phyloP scores from a whole-genome alignment of 1,140 invertebrate genomes.

The Drosophila neocordata region DNA sequence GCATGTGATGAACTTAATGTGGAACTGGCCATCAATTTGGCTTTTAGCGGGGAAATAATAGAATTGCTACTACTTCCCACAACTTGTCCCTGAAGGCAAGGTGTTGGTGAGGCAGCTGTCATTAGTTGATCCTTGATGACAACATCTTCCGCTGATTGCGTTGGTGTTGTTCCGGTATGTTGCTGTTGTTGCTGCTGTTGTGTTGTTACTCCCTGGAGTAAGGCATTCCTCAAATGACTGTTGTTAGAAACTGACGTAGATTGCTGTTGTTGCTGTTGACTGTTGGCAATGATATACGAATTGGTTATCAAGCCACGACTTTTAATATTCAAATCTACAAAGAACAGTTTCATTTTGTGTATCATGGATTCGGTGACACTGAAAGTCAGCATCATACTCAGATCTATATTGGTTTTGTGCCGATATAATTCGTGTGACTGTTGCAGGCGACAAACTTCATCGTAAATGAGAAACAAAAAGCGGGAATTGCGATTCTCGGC shows the following conservation, averaged over 20 bases:
- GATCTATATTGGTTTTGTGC: constrained; percentile 67
- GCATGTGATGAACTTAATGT: constrained; percentile 80
- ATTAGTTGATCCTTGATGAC: constrained; percentile 42
- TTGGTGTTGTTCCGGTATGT: neutral
- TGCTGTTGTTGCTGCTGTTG: constrained; percentile 39
- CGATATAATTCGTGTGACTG: constrained; percentile 71
- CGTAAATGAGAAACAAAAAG: constrained; percentile 78
- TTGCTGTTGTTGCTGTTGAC: constrained; percentile 24
- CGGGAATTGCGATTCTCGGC: constrained; percentile 72
- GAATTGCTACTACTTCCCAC: constrained; percentile 62
- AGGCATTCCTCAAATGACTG: constrained; percentile 64
- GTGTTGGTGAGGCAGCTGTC: constrained; percentile 36
- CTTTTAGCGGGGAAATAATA: constrained; percentile 33
- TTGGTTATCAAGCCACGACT: constrained; percentile 80
- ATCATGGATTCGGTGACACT: constrained; percentile 77
- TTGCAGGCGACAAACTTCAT: constrained; percentile 72
- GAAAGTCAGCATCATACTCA: constrained; percentile 70
- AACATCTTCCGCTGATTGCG: constrained; percentile 14
- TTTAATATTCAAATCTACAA: constrained; percentile 80
- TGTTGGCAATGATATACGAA: constrained; percentile 62
- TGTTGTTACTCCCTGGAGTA: constrained; percentile 44
- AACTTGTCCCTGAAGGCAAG: constrained; percentile 60
- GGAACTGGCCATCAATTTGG: constrained; percentile 47
- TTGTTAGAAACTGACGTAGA: constrained; percentile 25
- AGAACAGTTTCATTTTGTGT: constrained; percentile 79